Evolutionary conservation across 2,797 vertebrate genomes (phyloP).

Genomic region (Huso huso): DNA sequence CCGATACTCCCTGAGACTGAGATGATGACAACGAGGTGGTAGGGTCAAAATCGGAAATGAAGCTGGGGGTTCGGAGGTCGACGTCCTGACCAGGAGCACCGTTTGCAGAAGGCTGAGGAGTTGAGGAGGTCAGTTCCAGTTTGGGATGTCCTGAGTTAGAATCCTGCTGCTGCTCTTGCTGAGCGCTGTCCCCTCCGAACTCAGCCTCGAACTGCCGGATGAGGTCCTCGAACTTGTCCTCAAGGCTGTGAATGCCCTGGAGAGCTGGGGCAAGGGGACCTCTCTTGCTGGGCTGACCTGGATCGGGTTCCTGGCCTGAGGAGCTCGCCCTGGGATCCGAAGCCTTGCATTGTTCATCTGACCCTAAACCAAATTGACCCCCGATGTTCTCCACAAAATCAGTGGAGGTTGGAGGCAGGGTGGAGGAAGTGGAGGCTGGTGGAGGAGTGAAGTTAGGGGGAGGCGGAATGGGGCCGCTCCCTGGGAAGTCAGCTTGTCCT

Average conservation of each 20-base stretch:
- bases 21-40: background rate
- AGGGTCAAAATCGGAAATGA: no score
- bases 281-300: no score
- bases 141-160: slow-evolving; percentile 44
- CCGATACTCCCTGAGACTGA: background rate
- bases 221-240: slow-evolving; percentile 89
- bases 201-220: slow-evolving; percentile 93
- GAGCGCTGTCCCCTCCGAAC: slow-evolving; percentile 60
- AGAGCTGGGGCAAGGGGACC: slow-evolving; percentile 20
- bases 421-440: background rate
- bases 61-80: background rate
- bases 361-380: no score
- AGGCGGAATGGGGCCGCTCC: no score
- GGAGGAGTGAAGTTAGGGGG: no score
- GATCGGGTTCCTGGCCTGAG: background rate
- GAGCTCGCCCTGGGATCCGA: slow-evolving; percentile 10
- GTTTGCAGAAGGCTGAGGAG: slow-evolving; percentile 13
- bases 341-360: no score
- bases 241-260: slow-evolving; percentile 58
- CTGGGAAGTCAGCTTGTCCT: no score
- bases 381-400: no score
- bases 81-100: background rate
- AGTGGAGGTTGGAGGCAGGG: slow-evolving; percentile 29
- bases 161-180: slow-evolving; percentile 27
- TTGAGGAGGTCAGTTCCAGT: slow-evolving; percentile 30